Conservation (phyloP, 1,140 invertebrate species). For the Pissodes strobi region DNA sequence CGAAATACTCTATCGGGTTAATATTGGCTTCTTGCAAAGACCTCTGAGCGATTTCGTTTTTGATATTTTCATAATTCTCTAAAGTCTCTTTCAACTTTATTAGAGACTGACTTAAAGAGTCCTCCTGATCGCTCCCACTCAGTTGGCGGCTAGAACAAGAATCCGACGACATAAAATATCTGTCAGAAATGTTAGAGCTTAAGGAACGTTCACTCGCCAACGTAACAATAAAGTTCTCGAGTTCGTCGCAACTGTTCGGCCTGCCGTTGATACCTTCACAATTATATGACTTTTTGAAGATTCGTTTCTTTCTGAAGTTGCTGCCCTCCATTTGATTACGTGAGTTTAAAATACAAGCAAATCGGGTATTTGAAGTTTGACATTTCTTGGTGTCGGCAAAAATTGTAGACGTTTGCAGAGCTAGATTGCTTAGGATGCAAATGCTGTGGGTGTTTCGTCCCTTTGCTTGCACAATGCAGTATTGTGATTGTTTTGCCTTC, state of each 20-base stretch:
- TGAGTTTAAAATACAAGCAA: neutral
- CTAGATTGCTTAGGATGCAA: conserved; percentile 2
- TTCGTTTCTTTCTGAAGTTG: neutral
- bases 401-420: conserved; percentile 18
- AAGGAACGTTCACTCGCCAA: conserved; percentile 7
- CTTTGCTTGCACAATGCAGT: neutral
- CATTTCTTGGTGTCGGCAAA: conserved; percentile 6
- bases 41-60: conserved; percentile 8
- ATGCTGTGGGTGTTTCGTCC: neutral
- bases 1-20: conserved; percentile 28
- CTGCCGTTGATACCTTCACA: no score
- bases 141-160: neutral
- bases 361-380: conserved; percentile 20
- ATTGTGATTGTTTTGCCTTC: conserved; percentile 25
- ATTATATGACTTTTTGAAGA: conserved; percentile 2
- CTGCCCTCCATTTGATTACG: neutral
- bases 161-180: neutral
- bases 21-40: neutral
- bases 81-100: conserved; percentile 26
- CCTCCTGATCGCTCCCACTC: neutral
- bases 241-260: conserved; percentile 15
- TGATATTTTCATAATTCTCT: conserved; percentile 17
- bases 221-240: conserved; percentile 9
- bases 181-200: neutral
- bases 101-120: conserved; percentile 6